A percentile compares a stretch with the other conserved stretches of the same genome.
Conservation (phyloP, 2,888 invertebrate species). For the Gortyna flavago region DNA sequence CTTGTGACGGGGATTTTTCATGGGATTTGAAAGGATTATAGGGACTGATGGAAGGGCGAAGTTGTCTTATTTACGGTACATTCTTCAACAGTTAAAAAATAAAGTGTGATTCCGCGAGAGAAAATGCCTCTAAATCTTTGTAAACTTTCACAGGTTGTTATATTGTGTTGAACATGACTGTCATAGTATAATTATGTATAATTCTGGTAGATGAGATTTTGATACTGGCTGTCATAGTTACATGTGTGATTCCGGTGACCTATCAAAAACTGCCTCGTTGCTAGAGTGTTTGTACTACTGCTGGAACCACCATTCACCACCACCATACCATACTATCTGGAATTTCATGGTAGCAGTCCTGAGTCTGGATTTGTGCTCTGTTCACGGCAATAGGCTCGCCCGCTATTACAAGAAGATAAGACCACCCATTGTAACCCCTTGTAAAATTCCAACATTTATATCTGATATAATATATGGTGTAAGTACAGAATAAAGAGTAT, state of each 20-base stretch:
- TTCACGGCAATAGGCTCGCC: not conserved
- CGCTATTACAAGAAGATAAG: not conserved
- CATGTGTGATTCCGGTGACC: not conserved
- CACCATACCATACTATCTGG: too few species aligned
- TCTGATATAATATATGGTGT: too few species aligned
- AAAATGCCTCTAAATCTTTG: too few species aligned
- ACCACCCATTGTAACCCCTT: too few species aligned
- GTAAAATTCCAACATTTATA: too few species aligned
- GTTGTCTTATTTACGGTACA: not conserved
- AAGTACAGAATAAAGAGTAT: too few species aligned
- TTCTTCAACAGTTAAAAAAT: not conserved
- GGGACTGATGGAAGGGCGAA: not conserved
- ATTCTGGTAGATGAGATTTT: not conserved
- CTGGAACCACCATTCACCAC: too few species aligned
- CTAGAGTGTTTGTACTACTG: not conserved
- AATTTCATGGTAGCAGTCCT: not conserved
- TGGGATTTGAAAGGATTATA: constrained; percentile 22
- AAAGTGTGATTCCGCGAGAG: not conserved
- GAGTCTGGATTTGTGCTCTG: not conserved
- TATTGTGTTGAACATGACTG: not conserved
- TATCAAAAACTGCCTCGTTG: not conserved
- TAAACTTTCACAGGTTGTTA: not conserved
- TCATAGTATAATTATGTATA: not conserved
- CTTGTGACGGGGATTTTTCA: constrained; percentile 18
- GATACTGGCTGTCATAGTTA: not conserved